Evolutionary conservation across 2,888 invertebrate genomes (phyloP).

Genomic region (Stenurella melanura): DNA sequence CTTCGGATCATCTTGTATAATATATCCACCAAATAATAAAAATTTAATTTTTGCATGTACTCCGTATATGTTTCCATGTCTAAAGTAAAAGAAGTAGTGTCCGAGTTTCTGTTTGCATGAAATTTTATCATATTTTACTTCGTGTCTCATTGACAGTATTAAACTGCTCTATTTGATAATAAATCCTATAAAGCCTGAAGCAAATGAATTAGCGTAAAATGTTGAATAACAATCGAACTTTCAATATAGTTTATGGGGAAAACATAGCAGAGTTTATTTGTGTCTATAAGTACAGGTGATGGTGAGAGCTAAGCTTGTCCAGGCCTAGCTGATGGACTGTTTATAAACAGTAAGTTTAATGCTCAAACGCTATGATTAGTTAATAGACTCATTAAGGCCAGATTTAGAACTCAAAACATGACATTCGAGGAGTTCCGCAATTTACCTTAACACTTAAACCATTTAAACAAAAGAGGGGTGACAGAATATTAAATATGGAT

Average conservation of each 20-base stretch:
- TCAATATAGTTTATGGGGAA: conserved; percentile 32
- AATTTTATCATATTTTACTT: not conserved
- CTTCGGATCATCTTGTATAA: too few species aligned
- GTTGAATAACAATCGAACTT: conserved; percentile 29
- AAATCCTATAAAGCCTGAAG: not conserved
- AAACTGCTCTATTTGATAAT: not conserved
- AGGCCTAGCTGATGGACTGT: conserved; percentile 56
- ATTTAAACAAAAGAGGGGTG: conserved; percentile 17
- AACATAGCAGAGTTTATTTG: conserved; percentile 45
- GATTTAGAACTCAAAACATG: conserved; percentile 62
- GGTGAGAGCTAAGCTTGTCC: conserved; percentile 41
- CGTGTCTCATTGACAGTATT: not conserved
- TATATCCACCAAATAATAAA: too few species aligned
- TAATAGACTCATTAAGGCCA: conserved; percentile 71
- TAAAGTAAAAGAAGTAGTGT: too few species aligned
- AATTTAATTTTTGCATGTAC: too few species aligned
- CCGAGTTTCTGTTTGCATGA: not conserved
- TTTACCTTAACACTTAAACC: conserved; percentile 22
- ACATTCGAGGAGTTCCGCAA: conserved; percentile 31
- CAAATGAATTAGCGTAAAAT: conserved; percentile 19
- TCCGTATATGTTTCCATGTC: too few species aligned
- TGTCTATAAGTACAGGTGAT: conserved; percentile 43
- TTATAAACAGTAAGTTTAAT: conserved; percentile 71
- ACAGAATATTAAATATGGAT: conserved; percentile 9
- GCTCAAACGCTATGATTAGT: conserved; percentile 72